Conservation (phyloP, 2,888 invertebrate species). For the Agrotis exclamationis region DNA sequence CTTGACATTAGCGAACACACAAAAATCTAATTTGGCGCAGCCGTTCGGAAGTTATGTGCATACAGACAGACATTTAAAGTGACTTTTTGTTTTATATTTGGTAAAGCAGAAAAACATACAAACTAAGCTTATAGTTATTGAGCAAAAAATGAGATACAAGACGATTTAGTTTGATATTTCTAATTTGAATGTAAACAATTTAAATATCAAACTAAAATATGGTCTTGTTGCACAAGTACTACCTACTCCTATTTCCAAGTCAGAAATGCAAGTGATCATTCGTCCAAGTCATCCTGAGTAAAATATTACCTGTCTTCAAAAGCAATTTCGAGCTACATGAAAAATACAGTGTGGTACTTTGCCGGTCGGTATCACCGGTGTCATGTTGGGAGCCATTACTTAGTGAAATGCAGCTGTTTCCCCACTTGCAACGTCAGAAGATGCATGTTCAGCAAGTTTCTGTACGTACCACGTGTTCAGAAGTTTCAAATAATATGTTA, state of each 20-base stretch:
- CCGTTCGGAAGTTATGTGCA: too few relatives aligned
- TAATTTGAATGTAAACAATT: too few relatives aligned
- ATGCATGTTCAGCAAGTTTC: constrained; percentile 59
- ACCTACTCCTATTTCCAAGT: background rate
- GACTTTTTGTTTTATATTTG: too few relatives aligned
- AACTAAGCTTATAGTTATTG: too few relatives aligned
- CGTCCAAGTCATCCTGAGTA: constrained; percentile 48
- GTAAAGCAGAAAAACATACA: too few relatives aligned
- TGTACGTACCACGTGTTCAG: constrained; percentile 49
- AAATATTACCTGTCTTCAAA: constrained; percentile 57
- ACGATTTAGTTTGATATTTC: too few relatives aligned
- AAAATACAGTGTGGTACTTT: constrained; percentile 54
- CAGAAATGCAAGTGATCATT: constrained; percentile 43
- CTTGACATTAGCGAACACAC: too few relatives aligned
- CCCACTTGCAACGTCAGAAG: constrained; percentile 48
- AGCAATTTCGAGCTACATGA: constrained; percentile 56
- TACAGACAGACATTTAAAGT: too few relatives aligned
- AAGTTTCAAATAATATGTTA: constrained; percentile 70
- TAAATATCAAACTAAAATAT: too few relatives aligned
- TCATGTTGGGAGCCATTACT: constrained; percentile 47
- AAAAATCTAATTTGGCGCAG: too few relatives aligned
- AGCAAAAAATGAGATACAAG: too few relatives aligned
- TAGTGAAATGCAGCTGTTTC: constrained; percentile 63
- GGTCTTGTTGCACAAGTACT: background rate
- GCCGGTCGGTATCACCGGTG: constrained; percentile 28